phyloP scores from a whole-genome alignment of 2,797 vertebrate genomes.

The Sarcoramphus papa region DNA sequence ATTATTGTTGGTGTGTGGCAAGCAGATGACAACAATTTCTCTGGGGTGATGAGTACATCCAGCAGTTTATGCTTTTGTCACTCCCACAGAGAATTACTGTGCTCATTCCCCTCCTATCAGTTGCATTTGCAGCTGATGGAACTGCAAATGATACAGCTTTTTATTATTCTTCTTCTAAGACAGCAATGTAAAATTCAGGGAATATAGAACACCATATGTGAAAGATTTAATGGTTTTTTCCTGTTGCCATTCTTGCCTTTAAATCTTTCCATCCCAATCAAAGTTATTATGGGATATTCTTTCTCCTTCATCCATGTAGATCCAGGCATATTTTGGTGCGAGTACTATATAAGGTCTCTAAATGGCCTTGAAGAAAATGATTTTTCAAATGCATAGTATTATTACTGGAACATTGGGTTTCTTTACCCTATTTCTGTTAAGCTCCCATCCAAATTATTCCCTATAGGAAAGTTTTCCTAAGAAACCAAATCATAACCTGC shows the following conservation, averaged over 20 bases:
- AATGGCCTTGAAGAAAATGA: not conserved
- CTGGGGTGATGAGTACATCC: not conserved
- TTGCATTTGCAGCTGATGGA: not conserved
- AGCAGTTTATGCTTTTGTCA: not conserved
- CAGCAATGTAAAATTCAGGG: not conserved
- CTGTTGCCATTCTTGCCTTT: not conserved
- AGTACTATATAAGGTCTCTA: not conserved
- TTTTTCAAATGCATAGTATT: not conserved
- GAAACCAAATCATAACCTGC: not conserved
- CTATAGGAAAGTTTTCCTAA: not conserved
- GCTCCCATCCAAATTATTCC: not conserved
- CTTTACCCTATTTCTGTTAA: not conserved
- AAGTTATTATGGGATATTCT: not conserved
- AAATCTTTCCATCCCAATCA: not conserved
- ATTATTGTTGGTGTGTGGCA: not conserved
- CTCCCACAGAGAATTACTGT: not conserved
- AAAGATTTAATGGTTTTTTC: not conserved
- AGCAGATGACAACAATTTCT: not conserved
- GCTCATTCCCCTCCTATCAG: not conserved
- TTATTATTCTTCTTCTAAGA: not conserved
- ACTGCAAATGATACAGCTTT: not conserved
- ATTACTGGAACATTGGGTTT: not conserved
- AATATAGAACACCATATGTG: not conserved
- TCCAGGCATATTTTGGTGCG: not conserved
- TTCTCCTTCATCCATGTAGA: not conserved